These are phyloP conservation scores for Actinostola sp. DNA, from an alignment of 92 coral and sea anemone species.

Conservation along the genomic window DNA sequence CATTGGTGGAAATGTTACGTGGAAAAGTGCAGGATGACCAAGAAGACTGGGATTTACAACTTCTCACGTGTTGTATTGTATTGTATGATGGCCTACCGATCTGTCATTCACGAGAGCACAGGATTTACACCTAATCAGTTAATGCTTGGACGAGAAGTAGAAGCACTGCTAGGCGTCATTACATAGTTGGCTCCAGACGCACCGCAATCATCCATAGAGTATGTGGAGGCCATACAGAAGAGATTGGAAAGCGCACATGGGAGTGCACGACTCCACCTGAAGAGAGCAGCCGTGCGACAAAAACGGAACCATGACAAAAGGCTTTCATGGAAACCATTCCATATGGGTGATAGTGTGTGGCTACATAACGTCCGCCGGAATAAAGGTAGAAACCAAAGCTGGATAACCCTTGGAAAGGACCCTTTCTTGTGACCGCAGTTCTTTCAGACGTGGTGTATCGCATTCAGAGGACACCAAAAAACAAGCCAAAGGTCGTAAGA, in stretches of 20 bases:
- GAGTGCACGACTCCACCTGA: constrained; percentile 4
- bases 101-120: too few relatives aligned
- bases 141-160: constrained; percentile 49
- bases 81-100: too few relatives aligned
- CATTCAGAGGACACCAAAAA: constrained; percentile 21
- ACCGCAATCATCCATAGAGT: constrained; percentile 21
- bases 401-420: constrained; percentile 42
- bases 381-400: constrained; percentile 43
- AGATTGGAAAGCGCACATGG: constrained; percentile 12
- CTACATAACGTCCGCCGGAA: constrained; percentile 41
- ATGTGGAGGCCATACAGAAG: constrained; percentile 31
- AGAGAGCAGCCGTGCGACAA: constrained; percentile 22
- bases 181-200: constrained; percentile 41
- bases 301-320: constrained; percentile 45
- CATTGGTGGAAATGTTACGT: too few relatives aligned
- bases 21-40: too few relatives aligned
- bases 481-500: not conserved
- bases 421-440: constrained; percentile 33
- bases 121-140: too few relatives aligned
- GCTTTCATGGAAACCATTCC: constrained; percentile 35
- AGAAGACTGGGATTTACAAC: too few relatives aligned
- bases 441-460: constrained; percentile 48
- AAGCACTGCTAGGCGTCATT: constrained; percentile 51
- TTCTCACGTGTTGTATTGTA: too few relatives aligned
- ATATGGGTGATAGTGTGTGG: constrained; percentile 68